phyloP scores from a whole-genome alignment of 2,113 vertebrate genomes.

The Xiphophorus couchianus region DNA sequence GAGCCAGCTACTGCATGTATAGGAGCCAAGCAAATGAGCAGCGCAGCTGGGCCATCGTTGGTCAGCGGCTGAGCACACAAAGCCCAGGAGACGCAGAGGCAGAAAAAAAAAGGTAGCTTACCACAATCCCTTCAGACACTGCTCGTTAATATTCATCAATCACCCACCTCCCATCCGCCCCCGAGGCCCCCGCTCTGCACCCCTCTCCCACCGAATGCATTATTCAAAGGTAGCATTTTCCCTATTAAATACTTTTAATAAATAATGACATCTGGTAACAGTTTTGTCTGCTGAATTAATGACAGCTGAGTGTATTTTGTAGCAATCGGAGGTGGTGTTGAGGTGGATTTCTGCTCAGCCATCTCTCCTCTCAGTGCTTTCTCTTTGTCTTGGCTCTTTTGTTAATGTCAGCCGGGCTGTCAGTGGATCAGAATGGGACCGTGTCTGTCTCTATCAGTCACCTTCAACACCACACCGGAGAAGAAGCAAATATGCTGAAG shows the following conservation, averaged over 20 bases:
- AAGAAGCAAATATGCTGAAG: slow-evolving; percentile 36
- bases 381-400: slow-evolving; percentile 64
- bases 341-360: slow-evolving; percentile 34
- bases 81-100: slow-evolving; percentile 53
- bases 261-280: slow-evolving; percentile 78
- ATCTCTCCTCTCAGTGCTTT: slow-evolving; percentile 23
- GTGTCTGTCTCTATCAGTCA: slow-evolving; percentile 30
- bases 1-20: slow-evolving; percentile 36
- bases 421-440: slow-evolving; percentile 37
- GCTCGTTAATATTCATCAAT: slow-evolving; percentile 78
- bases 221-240: slow-evolving; percentile 78
- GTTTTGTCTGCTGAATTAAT: slow-evolving; percentile 74
- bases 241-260: slow-evolving; percentile 80
- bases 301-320: slow-evolving; percentile 42
- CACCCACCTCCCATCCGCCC: slow-evolving; percentile 10
- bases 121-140: slow-evolving; percentile 63
- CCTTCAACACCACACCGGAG: slow-evolving; percentile 23
- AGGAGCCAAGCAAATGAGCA: slow-evolving; percentile 65
- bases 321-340: slow-evolving; percentile 39
- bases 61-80: slow-evolving; percentile 59
- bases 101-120: slow-evolving; percentile 55
- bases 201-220: slow-evolving; percentile 71
- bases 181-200: slow-evolving; percentile 37
- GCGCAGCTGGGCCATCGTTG: slow-evolving; percentile 65
- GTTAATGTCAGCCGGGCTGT: slow-evolving; percentile 47